phyloP scores from a whole-genome alignment of 2,797 vertebrate genomes.

The Otolemur crassicaudatus region DNA sequence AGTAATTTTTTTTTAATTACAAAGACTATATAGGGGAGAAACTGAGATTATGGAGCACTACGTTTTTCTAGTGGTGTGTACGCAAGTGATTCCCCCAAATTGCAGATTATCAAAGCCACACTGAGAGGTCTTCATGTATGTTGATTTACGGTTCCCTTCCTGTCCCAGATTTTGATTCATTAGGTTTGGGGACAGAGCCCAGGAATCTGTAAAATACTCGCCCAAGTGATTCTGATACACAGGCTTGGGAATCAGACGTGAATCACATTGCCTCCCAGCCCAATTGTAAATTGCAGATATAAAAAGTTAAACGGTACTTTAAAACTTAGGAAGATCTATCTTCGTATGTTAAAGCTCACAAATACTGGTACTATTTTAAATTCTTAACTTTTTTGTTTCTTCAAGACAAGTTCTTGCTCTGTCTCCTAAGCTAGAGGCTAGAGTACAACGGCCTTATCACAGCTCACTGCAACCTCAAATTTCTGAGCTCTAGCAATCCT shows the following conservation, averaged over 20 bases:
- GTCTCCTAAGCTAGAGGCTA: neutral
- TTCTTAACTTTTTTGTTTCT: neutral
- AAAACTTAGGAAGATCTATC: neutral
- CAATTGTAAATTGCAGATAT: fast-evolving
- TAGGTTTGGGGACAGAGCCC: neutral
- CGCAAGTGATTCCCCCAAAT: neutral
- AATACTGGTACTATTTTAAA: neutral
- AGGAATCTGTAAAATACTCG: neutral
- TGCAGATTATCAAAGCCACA: neutral
- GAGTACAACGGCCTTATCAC: neutral
- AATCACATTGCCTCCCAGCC: too few relatives aligned
- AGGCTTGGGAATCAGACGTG: neutral
- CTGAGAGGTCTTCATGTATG: neutral
- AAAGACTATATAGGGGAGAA: neutral
- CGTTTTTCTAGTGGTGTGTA: fast-evolving
- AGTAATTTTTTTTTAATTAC: neutral
- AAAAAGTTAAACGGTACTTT: neutral
- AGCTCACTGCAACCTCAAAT: neutral
- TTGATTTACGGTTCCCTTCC: neutral
- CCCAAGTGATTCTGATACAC: neutral
- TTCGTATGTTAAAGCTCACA: neutral
- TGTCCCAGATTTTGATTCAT: neutral
- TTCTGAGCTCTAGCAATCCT: neutral
- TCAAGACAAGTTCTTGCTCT: neutral
- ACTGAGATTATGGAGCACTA: fast-evolving